Base-by-base conservation (phyloP, 2,888 invertebrate genomes). In the Phengaris alcon region DNA sequence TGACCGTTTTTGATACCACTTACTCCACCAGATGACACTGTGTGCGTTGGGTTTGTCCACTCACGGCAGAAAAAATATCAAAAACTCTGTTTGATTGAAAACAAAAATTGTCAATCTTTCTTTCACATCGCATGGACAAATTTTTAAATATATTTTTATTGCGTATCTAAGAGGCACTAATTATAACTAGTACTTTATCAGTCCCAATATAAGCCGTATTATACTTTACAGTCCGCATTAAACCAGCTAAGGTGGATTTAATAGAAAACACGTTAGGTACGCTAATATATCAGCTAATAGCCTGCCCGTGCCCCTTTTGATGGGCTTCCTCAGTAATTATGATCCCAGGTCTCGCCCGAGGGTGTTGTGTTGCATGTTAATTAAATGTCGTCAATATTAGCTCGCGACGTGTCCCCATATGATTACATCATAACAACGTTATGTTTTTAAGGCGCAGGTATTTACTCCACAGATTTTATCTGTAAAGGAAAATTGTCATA, bases 221-320 rank as follows among this genome's bases (percentile, higher is more conserved):
- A 74, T 76, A 74, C 59, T 77, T 76, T 59, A 73, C 64, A 76
- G n/a, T 46, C 68, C 74, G 73, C 54, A 75, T 76, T 59, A 69
- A 22, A 48, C 13, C 55, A 22, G 55, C 44, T 46, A 48, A 55
- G 69, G 54, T 54, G 15, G 54, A 69, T 75, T 69, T 55, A 75
- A 69, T 69, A 75, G 55, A 57, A 75, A 78, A 76, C 86, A 86
- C 84, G 85, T 85, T 84, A 22, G 22, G 22, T 22, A 82, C 80
- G 79, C 81, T 84, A 85, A 87, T 88, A 87, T 83, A 85, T 83
- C 83, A 83, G 83, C 84, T 86, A 84, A 86, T 85, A 83, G 82
- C 80, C 75, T 52, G 77, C 76, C 77, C 77, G 78, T 77, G 76
- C 81, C 83, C 82, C 82, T 83, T 59, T 81, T 78, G 76, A 76